Evolutionary conservation across 53 echinoderm and acorn worm species (phyloP), one percentile per base, ranked within the genome.

Genomic region (Zoroaster sp.): DNA sequence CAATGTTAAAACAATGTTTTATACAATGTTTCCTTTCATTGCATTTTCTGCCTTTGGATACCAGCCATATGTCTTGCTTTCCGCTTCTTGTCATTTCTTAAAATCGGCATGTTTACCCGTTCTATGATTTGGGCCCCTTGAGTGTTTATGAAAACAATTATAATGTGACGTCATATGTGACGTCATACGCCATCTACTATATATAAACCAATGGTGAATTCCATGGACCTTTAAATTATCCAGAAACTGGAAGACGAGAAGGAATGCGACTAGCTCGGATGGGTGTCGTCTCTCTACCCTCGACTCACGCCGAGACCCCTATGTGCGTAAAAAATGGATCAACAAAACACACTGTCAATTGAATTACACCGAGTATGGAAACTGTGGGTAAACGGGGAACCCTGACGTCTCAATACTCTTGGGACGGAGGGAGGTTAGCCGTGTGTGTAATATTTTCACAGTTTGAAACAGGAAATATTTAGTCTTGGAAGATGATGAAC

Each of bases 231-330:
- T 78, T 78, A 78, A 78, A n/a, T 59, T 20, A 33, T 4, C 37
- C 53, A 59, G 59, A 78, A 37, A 78, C 78, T 37, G 7, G 49
- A 15, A 34, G 51, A 76, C 31, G 47, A 35, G 77, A 17, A 77
- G 78, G 78, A 78, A 78, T 78, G 78, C 59, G 38, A 54, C 35
- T 54, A 28, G 8, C 37, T n/a, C 78, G 36, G 59, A 54, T 55
- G 51, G 78, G 78, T 55, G 78, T 54, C 78, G 78, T 78, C 78
- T 78, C 54, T 53, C 55, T 54, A 45, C 54, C 17, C 78, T 78
- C 78, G 37, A 25, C 55, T 14, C 78, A 59, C 36, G 54, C 59
- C 35, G 59, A 7, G 78, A 78, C 3, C 37, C 78, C 35, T 45
- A 15, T 21, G 15, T 38, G 78, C 47, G 73, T 12, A 20, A 43